Base-by-base conservation (phyloP, 2,888 invertebrate genomes). In the Stenodema calcarata region DNA sequence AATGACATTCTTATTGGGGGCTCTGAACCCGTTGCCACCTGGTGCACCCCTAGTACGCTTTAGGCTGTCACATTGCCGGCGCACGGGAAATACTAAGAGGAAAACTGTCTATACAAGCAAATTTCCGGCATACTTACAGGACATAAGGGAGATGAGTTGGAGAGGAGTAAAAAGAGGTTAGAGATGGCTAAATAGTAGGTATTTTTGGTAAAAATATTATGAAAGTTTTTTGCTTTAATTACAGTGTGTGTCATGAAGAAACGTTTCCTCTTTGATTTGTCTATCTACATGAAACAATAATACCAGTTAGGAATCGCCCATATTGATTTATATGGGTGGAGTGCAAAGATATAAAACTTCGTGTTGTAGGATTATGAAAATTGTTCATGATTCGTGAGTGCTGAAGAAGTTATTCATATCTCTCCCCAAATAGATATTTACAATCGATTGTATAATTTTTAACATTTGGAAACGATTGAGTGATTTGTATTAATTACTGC, bases 1-100 rank as follows among this genome's bases (percentile, higher is more conserved):
- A 84, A 82, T 85, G 44, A 83, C 86, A 87, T 87, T 86, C 87
- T 69, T 87, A 62, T 75, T 23, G 47, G 88, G 88, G 88, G 88
- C 85, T 86, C 47, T 82, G 87, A 62, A 88, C 88, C 88, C 88
- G 18, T 69, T 86, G 86, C 87, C 81, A 83, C 88, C 87, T 87
- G 88, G 88, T 87, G 87, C 75, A 54, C 73, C 73, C 27, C 80
- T 80, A 47, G 87, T 83, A 79, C 87, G 87, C 87, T 50, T 30
- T 27, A 30, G 82, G 87, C 88, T 88, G 88, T 86, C 86, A 50
- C 82, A 86, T 87, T 88, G 87, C 88, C 87, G 79, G 88, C 87
- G 87, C 83, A 82, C 62, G 18, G 62, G 62, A 23, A 16, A 62
- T 11, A 62, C 62, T 62, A 62, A 23, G 23, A 18, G 54, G 62